A percentile compares a stretch with the other conserved stretches of the same genome.
These are phyloP conservation scores for Phymanthus crucifer DNA, from an alignment of 92 coral and sea anemone genomes.

Conservation along the genomic window DNA sequence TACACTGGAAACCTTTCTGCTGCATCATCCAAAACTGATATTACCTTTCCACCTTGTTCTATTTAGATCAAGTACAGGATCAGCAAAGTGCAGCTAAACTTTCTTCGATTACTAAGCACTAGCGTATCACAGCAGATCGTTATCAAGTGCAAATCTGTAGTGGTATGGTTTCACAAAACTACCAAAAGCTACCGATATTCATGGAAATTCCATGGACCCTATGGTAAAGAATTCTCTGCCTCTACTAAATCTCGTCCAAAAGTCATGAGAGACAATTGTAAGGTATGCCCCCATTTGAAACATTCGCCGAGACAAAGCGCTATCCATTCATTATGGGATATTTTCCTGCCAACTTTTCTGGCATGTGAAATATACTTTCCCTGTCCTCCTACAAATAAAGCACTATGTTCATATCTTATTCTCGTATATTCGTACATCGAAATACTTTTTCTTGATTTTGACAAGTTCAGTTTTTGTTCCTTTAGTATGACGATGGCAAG, in stretches of 20 bases:
- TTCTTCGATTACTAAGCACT: conserved; percentile 86
- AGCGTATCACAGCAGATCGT: conserved; percentile 74
- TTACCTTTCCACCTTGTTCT: background rate
- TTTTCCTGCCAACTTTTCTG: background rate
- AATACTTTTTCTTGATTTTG: background rate
- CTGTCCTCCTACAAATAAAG: background rate
- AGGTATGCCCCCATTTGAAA: conserved; percentile 43
- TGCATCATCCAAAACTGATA: too few relatives aligned
- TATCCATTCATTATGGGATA: background rate
- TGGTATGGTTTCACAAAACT: conserved; percentile 86
- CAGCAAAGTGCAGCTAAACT: conserved; percentile 89
- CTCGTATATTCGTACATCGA: too few relatives aligned
- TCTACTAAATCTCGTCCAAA: conserved; percentile 66
- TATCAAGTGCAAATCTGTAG: conserved; percentile 83
- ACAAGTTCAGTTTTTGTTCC: background rate
- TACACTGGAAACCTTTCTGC: background rate
- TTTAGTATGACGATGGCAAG: conserved; percentile 72
- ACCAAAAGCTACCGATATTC: conserved; percentile 75
- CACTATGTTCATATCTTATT: background rate
- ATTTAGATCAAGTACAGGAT: conserved; percentile 76
- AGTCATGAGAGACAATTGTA: conserved; percentile 80
- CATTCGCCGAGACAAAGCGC: background rate
- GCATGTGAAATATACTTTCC: background rate
- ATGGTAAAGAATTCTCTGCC: conserved; percentile 74
- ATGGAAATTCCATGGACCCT: conserved; percentile 88